Percentiles rank a stretch among this genome's conserved stretches.
Conservation (phyloP, 37 sponge, comb jelly and placozoan genomes). For the Diacarnus erythraeanus region DNA sequence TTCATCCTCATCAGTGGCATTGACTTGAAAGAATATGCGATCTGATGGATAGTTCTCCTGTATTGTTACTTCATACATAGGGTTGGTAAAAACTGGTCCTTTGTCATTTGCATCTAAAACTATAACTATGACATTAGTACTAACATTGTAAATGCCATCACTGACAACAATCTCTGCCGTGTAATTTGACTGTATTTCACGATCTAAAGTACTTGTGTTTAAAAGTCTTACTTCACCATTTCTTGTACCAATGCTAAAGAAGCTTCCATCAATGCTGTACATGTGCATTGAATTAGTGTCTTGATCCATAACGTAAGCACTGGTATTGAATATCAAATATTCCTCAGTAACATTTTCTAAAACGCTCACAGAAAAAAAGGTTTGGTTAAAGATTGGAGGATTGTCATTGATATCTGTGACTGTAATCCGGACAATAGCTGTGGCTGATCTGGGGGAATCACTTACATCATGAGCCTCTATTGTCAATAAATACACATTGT, state of each 20-base stretch:
- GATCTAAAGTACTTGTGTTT: constrained; percentile 23
- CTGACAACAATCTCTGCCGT: constrained; percentile 27
- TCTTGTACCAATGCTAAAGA: constrained; percentile 26
- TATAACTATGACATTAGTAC: constrained; percentile 17
- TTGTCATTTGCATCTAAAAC: constrained; percentile 71
- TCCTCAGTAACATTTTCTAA: constrained; percentile 30
- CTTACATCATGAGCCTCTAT: constrained; percentile 65
- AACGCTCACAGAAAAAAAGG: background rate
- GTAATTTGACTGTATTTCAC: constrained; percentile 38
- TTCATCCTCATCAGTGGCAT: constrained; percentile 55
- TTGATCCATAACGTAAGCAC: constrained; percentile 19
- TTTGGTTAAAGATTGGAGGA: constrained; percentile 49
- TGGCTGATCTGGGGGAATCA: constrained; percentile 22
- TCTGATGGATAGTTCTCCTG: constrained; percentile 51
- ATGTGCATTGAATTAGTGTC: background rate
- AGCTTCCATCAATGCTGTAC: constrained; percentile 29
- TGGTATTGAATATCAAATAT: constrained; percentile 22
- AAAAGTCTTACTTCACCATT: constrained; percentile 30
- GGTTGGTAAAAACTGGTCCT: constrained; percentile 42
- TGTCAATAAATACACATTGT: constrained; percentile 23
- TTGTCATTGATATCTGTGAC: constrained; percentile 70
- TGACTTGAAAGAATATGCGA: constrained; percentile 25
- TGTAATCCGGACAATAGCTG: constrained; percentile 25
- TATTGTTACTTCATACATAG: constrained; percentile 12
- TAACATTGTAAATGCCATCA: constrained; percentile 36